Evolutionary conservation across 1,140 invertebrate genomes (phyloP).

Genomic region (Heliconius nattereri): DNA sequence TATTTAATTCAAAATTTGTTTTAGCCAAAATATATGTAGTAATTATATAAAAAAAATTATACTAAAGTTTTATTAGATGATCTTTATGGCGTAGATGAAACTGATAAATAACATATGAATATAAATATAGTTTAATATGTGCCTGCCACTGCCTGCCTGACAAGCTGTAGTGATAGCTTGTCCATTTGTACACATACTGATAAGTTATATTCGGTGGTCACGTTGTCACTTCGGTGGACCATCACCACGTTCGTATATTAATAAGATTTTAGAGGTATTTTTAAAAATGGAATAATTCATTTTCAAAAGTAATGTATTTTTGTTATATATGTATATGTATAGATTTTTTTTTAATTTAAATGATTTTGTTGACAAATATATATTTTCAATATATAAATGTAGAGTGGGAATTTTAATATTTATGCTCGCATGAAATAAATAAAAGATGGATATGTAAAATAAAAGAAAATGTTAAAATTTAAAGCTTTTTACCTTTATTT

Average conservation of each 20-base stretch:
- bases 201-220: neutral
- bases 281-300: neutral
- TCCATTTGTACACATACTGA: neutral
- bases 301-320: neutral
- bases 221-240: neutral
- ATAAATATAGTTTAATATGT: too few species aligned
- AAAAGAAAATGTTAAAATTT: conserved; percentile 29
- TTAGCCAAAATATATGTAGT: neutral
- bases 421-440: too few species aligned
- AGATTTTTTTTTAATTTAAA: neutral
- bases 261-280: too few species aligned
- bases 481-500: conserved; percentile 39
- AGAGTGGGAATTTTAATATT: too few species aligned
- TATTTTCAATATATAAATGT: too few species aligned
- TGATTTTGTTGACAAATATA: neutral
- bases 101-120: too few species aligned
- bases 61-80: too few species aligned
- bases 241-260: neutral
- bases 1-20: neutral
- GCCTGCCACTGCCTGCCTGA: too few species aligned
- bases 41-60: too few species aligned
- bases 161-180: too few species aligned
- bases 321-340: too few species aligned
- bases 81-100: too few species aligned
- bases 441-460: neutral